These are phyloP conservation scores for Characodon lateralis DNA, from an alignment of 2,797 vertebrate genomes.

Conservation along the genomic window DNA sequence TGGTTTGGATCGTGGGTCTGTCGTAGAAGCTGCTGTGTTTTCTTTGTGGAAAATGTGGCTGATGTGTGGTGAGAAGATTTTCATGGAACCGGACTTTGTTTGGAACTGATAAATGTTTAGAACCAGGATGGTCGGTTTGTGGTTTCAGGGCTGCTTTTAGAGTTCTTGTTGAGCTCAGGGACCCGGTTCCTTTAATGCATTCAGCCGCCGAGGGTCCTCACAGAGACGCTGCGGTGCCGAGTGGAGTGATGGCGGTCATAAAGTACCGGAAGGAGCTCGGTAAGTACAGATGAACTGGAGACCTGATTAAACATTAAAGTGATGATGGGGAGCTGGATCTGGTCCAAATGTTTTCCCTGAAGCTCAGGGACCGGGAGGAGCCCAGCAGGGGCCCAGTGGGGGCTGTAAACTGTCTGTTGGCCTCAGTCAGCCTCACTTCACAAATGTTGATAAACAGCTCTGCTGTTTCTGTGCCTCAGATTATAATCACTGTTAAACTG, in stretches of 20 bases:
- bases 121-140: neutral
- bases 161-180: neutral
- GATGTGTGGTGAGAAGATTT: neutral
- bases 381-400: neutral
- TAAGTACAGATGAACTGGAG: slow-evolving; percentile 74
- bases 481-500: too few relatives aligned
- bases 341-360: slow-evolving; percentile 61
- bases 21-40: neutral
- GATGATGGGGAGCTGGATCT: slow-evolving; percentile 62
- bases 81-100: neutral
- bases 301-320: slow-evolving; percentile 71
- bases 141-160: neutral
- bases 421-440: too few relatives aligned
- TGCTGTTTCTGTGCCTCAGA: too few relatives aligned
- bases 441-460: too few relatives aligned
- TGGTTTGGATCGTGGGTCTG: neutral
- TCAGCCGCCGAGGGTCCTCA: neutral
- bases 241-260: slow-evolving; percentile 84
- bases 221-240: slow-evolving; percentile 7
- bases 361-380: slow-evolving; percentile 31
- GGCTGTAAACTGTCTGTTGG: too few relatives aligned
- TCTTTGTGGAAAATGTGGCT: neutral
- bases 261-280: slow-evolving; percentile 82
- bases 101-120: too few relatives aligned
- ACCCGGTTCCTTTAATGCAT: slow-evolving; percentile 7